Evolutionary conservation across 1,140 invertebrate species (phyloP).

Genomic region (Pentalonia nigronervosa): DNA sequence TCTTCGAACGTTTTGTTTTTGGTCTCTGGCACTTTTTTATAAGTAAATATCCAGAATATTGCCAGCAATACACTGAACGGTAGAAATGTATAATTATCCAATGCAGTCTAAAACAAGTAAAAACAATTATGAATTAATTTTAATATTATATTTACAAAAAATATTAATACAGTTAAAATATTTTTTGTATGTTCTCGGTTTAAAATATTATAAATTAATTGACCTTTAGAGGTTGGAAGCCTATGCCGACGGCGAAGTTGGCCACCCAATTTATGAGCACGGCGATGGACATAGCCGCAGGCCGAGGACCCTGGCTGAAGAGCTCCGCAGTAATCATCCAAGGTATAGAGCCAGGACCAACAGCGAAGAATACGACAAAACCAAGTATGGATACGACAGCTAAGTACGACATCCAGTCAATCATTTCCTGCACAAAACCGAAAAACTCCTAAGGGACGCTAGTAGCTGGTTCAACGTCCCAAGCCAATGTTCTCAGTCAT

Average conservation of each 20-base stretch:
- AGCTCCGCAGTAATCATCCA: slow-evolving; percentile 99
- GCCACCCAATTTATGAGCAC: slow-evolving; percentile 98
- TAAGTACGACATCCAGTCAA: slow-evolving; percentile 95
- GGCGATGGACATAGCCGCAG: slow-evolving; percentile 97
- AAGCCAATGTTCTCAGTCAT: slow-evolving; percentile 51
- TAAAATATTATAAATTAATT: slow-evolving; percentile 59
- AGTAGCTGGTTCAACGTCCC: slow-evolving; percentile 30
- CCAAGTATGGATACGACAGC: slow-evolving; percentile 91
- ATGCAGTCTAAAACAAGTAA: slow-evolving; percentile 73
- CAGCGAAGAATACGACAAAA: slow-evolving; percentile 97
- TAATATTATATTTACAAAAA: background rate
- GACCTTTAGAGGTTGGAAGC: slow-evolving; percentile 92
- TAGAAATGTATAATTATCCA: slow-evolving; percentile 96
- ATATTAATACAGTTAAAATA: background rate
- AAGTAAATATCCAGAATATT: slow-evolving; percentile 97
- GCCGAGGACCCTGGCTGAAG: slow-evolving; percentile 94
- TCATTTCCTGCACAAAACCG: slow-evolving; percentile 95
- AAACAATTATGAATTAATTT: background rate
- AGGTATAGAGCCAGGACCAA: slow-evolving; percentile 95
- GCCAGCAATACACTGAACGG: slow-evolving; percentile 95
- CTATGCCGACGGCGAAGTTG: slow-evolving; percentile 96
- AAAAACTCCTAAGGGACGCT: slow-evolving; percentile 85
- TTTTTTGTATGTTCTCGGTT: background rate
- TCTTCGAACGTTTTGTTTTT: slow-evolving; percentile 99
- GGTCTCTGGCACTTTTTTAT: slow-evolving; percentile 97